phyloP scores from a whole-genome alignment of 2,113 vertebrate genomes.

The Plestiodon gilberti region DNA sequence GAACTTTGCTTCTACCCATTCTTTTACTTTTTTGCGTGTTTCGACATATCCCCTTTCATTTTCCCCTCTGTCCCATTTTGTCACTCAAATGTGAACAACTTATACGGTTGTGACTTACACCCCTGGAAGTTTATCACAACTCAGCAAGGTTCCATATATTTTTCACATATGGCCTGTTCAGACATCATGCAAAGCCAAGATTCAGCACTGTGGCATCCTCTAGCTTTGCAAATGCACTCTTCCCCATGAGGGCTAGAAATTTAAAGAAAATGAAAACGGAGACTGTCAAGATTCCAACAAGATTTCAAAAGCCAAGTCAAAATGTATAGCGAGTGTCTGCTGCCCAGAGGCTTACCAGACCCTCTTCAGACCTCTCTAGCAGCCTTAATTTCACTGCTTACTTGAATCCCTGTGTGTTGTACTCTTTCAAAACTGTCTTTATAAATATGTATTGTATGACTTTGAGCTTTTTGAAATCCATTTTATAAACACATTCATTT shows the following conservation, averaged over 20 bases:
- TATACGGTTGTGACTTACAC: background rate
- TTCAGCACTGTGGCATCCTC: too few species aligned
- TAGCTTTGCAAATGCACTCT: too few species aligned
- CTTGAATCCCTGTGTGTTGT: background rate
- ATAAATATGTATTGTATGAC: background rate
- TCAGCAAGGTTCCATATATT: background rate
- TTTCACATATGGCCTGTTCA: too few species aligned
- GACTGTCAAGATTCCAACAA: background rate
- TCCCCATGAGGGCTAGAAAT: background rate
- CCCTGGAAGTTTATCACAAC: background rate
- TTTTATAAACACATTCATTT: slow-evolving; percentile 14
- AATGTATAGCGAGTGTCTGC: background rate
- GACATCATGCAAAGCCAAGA: too few species aligned
- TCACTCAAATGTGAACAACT: background rate
- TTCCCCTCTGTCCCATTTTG: background rate
- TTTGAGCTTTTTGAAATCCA: slow-evolving; percentile 18
- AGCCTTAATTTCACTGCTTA: background rate
- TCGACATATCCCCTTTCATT: background rate
- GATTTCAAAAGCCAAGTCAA: background rate
- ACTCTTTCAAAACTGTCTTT: background rate
- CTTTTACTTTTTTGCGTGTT: background rate
- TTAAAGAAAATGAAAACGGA: background rate
- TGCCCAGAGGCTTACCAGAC: background rate
- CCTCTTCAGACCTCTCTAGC: background rate
- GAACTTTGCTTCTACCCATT: background rate